Conservation (phyloP, 2,888 invertebrate species). For the Sisyra terminalis region DNA sequence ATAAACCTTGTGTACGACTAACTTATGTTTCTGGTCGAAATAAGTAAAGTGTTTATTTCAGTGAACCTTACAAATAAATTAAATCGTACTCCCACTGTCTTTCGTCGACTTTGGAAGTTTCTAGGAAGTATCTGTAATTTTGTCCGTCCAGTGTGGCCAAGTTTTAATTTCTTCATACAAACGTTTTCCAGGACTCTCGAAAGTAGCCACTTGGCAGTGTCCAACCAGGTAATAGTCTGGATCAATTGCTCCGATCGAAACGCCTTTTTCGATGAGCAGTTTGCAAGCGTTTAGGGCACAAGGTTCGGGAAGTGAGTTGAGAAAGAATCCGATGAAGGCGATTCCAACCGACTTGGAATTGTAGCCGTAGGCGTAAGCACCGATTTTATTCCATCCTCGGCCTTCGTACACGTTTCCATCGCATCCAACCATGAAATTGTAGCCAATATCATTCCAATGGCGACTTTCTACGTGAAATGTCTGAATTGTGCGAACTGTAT, state of each 20-base stretch:
- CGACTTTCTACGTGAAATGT: constrained; percentile 33
- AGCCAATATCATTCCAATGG: constrained; percentile 33
- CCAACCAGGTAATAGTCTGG: constrained; percentile 30
- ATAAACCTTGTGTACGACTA: no score
- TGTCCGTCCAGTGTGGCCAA: constrained; percentile 30
- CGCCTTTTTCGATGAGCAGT: constrained; percentile 28
- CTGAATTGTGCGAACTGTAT: constrained; percentile 30
- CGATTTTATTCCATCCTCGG: constrained; percentile 34
- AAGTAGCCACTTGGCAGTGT: constrained; percentile 33
- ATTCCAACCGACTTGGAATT: constrained; percentile 31
- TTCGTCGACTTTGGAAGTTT: no score
- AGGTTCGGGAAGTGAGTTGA: constrained; percentile 26
- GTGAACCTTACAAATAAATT: no score
- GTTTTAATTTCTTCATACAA: constrained; percentile 33
- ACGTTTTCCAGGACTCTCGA: constrained; percentile 33
- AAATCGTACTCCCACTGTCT: no score
- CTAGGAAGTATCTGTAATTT: background rate
- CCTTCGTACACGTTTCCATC: constrained; percentile 40
- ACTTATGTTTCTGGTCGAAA: no score
- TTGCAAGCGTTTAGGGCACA: constrained; percentile 27
- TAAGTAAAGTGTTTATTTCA: no score
- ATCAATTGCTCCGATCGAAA: constrained; percentile 28
- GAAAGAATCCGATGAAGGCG: constrained; percentile 34
- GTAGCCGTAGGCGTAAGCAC: constrained; percentile 34
- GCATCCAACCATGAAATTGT: constrained; percentile 37